Evolutionary conservation across 2,113 vertebrate species (phyloP), one percentile per base, ranked within the genome.

Genomic region (Leucosticte australis): DNA sequence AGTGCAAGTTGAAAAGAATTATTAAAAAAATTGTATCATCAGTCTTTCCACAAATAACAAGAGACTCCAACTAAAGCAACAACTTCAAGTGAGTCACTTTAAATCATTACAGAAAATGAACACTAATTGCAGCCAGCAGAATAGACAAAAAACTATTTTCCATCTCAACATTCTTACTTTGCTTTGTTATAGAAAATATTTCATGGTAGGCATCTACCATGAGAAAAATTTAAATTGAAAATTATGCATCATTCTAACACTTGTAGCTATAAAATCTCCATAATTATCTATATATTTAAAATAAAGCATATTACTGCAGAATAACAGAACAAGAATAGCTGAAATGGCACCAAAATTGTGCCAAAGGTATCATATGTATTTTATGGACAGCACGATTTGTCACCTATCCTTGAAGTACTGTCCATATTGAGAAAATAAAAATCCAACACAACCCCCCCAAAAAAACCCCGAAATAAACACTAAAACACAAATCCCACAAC

Each of bases 341-440:
- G 84, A 94, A 95, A 64, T 39, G 21, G 31, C 64, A 70, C 21
- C 41, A 60, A 57, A 87, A 69, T 46, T 30, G 42, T 5, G 3
- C 42, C 31, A 76, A 82, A 94, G 78, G 53, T 59, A 52, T 75
- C 69, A 81, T 41, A 42, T 13, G 27, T 96, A 95, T 91, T 96
- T 90, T 91, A 97, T 64, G 70, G 83, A 94, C 41, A 97, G 87
- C 90, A 94, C 93, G 83, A 94, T 67, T 92, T 80, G 75, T 92
- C 82, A 95, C 97, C 97, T 97, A 91, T 91, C 95, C 98, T 98
- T 98, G 98, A 97, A 98, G 98, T 91, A 98, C 95, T 97, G 96
- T 97, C 97, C 97, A 98, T 97, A 97, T 95, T 91, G 90, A 98
- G 98, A 98, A 97, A 96, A 82, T 23, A 63, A 82, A 55, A 49